Evolutionary conservation across 2,113 vertebrate species (phyloP).

Genomic region (Pomatostomus ruficeps): DNA sequence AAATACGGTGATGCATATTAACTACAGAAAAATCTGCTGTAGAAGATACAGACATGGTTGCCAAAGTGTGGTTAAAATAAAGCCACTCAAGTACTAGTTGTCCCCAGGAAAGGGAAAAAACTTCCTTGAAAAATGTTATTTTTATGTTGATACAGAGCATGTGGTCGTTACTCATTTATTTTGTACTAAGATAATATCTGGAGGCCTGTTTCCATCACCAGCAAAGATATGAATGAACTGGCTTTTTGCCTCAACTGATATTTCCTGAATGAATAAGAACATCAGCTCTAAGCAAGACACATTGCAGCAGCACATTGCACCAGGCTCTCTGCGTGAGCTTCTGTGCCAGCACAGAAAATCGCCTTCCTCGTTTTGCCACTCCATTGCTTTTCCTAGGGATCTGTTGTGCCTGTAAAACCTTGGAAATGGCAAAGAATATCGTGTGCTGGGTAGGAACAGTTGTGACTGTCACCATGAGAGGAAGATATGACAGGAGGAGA

Average conservation of each 20-base stretch:
- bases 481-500: background rate
- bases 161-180: background rate
- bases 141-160: background rate
- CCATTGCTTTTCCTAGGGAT: background rate
- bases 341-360: background rate
- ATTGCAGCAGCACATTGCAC: background rate
- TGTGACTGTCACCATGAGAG: background rate
- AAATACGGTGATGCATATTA: conserved; percentile 58
- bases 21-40: background rate
- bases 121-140: background rate
- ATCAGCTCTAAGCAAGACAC: background rate
- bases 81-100: background rate
- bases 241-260: background rate
- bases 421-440: background rate
- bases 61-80: background rate
- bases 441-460: background rate
- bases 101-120: background rate
- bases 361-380: background rate
- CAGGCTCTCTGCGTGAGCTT: too few species aligned
- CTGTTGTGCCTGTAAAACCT: background rate
- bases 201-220: background rate
- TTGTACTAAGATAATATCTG: background rate
- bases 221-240: background rate
- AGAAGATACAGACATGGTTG: background rate
- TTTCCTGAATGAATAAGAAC: background rate